A percentile compares a stretch with the other conserved stretches of the same genome.
These are phyloP conservation scores for Lamellibrachia luymesi DNA, from an alignment of 1,140 invertebrate species.

Conservation along the genomic window DNA sequence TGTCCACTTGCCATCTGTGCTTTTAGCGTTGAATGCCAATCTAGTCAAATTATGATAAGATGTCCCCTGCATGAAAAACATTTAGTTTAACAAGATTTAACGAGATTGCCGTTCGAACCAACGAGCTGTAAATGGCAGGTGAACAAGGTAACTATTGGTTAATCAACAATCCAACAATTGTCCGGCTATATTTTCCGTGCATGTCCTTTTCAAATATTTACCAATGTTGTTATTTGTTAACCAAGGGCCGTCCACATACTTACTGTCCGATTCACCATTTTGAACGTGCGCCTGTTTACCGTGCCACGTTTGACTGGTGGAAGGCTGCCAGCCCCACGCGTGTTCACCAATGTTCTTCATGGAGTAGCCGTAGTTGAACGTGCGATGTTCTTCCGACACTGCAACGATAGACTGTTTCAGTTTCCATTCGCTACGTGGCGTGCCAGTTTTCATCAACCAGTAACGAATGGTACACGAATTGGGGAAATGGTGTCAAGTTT, in stretches of 20 bases:
- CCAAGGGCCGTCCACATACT: neutral
- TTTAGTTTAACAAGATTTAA: no score
- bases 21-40: no score
- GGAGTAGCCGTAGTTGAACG: slow-evolving; percentile 14
- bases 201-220: no score
- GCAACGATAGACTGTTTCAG: neutral
- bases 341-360: neutral
- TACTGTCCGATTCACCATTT: neutral
- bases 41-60: no score
- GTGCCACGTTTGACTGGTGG: neutral
- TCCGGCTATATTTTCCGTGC: no score
- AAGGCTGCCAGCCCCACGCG: slow-evolving; percentile 3
- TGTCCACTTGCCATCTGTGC: no score
- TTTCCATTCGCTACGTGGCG: neutral
- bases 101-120: no score
- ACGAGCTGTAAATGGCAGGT: no score
- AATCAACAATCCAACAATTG: no score
- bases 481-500: neutral
- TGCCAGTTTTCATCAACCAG: neutral
- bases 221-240: no score
- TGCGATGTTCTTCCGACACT: slow-evolving; percentile 13
- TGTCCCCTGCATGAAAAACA: no score
- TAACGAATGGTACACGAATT: neutral
- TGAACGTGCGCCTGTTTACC: neutral
- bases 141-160: no score